phyloP scores from a whole-genome alignment of 2,797 vertebrate genomes.

The Chromis chromis region DNA sequence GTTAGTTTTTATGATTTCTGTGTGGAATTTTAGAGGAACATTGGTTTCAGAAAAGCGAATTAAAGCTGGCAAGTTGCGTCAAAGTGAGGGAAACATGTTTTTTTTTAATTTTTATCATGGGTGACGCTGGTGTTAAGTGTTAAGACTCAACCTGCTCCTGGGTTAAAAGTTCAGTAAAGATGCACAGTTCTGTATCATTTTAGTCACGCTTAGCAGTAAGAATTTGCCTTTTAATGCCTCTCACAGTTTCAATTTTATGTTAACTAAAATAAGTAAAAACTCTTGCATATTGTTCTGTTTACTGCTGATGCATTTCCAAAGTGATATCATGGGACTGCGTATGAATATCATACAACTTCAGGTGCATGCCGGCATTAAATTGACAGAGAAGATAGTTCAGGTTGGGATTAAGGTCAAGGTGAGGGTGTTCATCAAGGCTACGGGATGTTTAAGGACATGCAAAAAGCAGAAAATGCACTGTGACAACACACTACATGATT shows the following conservation, averaged over 20 bases:
- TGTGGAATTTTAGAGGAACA: conserved; percentile 2
- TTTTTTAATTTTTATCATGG: background rate
- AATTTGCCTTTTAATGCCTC: background rate
- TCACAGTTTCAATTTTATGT: background rate
- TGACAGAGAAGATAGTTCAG: no score
- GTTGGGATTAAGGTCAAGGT: no score
- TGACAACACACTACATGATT: no score
- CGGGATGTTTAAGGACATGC: no score
- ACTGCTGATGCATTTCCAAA: background rate
- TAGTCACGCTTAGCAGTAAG: background rate
- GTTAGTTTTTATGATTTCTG: background rate
- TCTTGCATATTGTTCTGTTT: no score
- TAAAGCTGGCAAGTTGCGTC: background rate
- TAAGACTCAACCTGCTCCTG: background rate
- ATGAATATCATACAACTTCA: no score
- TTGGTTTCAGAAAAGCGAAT: no score
- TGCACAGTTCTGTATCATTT: background rate
- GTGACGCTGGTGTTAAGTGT: background rate
- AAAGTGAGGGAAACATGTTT: background rate
- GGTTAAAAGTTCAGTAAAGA: no score
- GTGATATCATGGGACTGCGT: no score
- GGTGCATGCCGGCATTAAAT: no score
- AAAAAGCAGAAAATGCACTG: no score
- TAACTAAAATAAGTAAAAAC: background rate
- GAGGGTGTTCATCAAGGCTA: no score